These are phyloP conservation scores for Percopsis omiscomaycus DNA, from an alignment of 2,797 vertebrate genomes.

Conservation along the genomic window DNA sequence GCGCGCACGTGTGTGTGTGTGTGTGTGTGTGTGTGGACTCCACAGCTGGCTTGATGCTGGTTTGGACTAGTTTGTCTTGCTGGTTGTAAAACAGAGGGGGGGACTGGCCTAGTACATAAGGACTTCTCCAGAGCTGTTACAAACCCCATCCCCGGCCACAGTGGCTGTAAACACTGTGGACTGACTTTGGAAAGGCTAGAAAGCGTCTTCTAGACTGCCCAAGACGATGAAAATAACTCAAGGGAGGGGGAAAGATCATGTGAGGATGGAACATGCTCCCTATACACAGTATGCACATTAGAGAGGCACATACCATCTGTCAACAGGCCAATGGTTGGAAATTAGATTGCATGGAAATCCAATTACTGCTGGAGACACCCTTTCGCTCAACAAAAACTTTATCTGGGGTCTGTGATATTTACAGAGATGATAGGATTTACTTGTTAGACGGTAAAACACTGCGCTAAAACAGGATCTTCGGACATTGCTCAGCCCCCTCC, in stretches of 20 bases:
- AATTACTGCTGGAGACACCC: conserved; percentile 31
- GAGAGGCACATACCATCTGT: conserved; percentile 34
- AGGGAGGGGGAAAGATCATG: conserved; percentile 37
- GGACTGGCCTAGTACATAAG: conserved; percentile 28
- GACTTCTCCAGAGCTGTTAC: conserved; percentile 49
- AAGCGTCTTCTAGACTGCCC: conserved; percentile 31
- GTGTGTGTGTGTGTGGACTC: conserved; percentile 28
- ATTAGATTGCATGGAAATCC: conserved; percentile 66
- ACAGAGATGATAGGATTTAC: neutral
- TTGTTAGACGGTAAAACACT: neutral
- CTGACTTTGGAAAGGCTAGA: conserved; percentile 36
- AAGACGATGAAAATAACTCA: conserved; percentile 46
- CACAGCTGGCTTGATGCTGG: neutral
- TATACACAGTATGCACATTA: conserved; percentile 33
- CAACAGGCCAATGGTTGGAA: conserved; percentile 51
- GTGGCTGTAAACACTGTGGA: conserved; percentile 26
- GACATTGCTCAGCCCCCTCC: conserved; percentile 8
- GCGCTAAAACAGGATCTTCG: conserved; percentile 43
- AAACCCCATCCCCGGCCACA: conserved; percentile 18
- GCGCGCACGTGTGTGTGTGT: neutral
- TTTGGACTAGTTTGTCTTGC: conserved; percentile 48
- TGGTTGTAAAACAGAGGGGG: conserved; percentile 37
- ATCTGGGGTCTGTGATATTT: neutral
- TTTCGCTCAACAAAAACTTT: neutral
- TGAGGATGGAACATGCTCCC: conserved; percentile 43